Base-by-base conservation (phyloP, 2,797 vertebrate genomes). In the Trichosurus vulpecula region DNA sequence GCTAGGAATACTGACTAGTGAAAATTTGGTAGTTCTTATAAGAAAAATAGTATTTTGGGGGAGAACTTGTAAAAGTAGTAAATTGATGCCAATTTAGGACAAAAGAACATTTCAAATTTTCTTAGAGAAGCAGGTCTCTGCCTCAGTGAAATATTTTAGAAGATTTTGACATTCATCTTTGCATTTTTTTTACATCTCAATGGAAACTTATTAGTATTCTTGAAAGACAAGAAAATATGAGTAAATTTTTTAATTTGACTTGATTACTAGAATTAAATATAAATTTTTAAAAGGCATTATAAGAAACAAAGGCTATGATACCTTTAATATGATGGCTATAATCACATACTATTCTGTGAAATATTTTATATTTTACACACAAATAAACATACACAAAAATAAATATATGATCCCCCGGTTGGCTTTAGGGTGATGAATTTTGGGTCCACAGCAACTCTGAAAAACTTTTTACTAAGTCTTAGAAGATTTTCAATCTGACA, bases 11-110 rank as follows among this genome's bases (percentile, higher is more conserved):
- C 95, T 52, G 92, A 96, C 90, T 93, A 96, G 94, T 94, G 56
- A 97, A 96, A 96, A 52, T 96, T 96, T 35, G 52, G 9, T 92
- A 90, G 25, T 90, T 96, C 87, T 94, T 95, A 95, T 97, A 92
- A 53, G 35, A 19, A 2, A 97, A 97, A 95, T 87, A 11, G 54
- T 35, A 31, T 81, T 97, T 95, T 89, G n/a, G 96, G 96, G 74
- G 93, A 97, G 30, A 61, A 25, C n/a, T 95, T 96, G 31, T 93
- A 93, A 91, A 30, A 94, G 16, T 95, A 97, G 96, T 97, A 96
- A 96, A 97, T 97, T 97, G 1, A 55, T 97, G 53, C 61, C 66
- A 95, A 16, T 56, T 53, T 92, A 96, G 95, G 92, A 96, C 66
- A 94, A 93, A 22, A 93, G 97, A 98, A 96, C 92, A 56, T 56